Percentiles rank a stretch among this genome's conserved stretches.
Conservation (phyloP, 1,140 invertebrate genomes). For the Trinorchestia longiramus region DNA sequence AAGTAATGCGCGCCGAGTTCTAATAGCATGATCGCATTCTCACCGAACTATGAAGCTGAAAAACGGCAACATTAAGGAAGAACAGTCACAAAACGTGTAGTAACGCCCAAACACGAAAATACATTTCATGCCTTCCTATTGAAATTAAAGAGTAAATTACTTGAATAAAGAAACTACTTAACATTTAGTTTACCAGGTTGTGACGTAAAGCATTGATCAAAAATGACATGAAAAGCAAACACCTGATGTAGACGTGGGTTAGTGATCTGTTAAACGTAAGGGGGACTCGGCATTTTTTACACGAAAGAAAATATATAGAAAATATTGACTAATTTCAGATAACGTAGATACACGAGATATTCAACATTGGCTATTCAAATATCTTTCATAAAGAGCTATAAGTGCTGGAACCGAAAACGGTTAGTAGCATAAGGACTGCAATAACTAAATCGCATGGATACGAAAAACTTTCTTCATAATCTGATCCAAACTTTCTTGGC, state of each 20-base stretch:
- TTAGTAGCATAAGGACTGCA: background rate
- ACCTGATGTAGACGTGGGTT: background rate
- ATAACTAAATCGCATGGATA: background rate
- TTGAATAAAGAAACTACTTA: background rate
- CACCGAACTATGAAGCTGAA: background rate
- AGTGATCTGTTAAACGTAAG: background rate
- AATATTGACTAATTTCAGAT: too few relatives aligned
- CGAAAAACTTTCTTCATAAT: background rate
- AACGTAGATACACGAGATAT: too few relatives aligned
- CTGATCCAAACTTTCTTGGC: background rate
- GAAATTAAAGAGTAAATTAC: too few relatives aligned
- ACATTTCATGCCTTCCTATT: too few relatives aligned
- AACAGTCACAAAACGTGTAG: background rate
- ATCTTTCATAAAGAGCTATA: too few relatives aligned
- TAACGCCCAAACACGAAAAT: background rate
- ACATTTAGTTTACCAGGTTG: background rate
- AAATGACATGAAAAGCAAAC: too few relatives aligned
- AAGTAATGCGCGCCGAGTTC: background rate
- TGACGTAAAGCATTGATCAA: too few relatives aligned
- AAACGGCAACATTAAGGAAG: background rate
- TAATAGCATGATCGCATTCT: background rate
- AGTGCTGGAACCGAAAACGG: too few relatives aligned
- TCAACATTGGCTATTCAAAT: too few relatives aligned
- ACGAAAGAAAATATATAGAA: too few relatives aligned
- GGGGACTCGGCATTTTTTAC: background rate